phyloP scores from a whole-genome alignment of 2,888 invertebrate species.

The Bombyx huttoni region DNA sequence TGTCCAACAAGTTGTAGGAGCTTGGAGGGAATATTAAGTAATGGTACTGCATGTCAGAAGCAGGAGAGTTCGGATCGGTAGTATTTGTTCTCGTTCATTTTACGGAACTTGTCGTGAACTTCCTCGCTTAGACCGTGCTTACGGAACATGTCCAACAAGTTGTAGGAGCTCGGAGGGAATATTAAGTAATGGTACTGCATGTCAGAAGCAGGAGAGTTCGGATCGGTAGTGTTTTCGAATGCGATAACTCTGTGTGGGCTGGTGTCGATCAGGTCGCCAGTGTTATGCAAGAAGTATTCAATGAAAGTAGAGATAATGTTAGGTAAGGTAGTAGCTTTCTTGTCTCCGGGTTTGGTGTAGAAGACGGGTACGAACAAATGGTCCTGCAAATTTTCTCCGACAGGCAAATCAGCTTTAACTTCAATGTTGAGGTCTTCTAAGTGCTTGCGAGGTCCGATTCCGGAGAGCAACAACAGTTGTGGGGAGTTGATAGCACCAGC shows the following conservation, averaged over 20 bases:
- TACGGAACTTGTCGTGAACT: conserved; percentile 21
- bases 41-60: conserved; percentile 43
- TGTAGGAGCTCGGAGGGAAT: conserved; percentile 26
- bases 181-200: conserved; percentile 39
- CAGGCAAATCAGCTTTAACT: conserved; percentile 50
- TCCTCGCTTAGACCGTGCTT: conserved; percentile 31
- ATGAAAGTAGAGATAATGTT: conserved; percentile 33
- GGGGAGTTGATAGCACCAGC: conserved; percentile 66
- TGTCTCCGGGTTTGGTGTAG: conserved; percentile 30
- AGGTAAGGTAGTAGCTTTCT: conserved; percentile 21
- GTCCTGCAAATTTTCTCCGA: conserved; percentile 68
- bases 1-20: conserved; percentile 28
- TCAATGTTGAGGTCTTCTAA: conserved; percentile 43
- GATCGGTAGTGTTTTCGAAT: conserved; percentile 39
- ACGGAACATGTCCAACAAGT: conserved; percentile 28
- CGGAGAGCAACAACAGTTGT: conserved; percentile 65
- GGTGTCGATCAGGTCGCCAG: conserved; percentile 56
- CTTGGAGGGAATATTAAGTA: conserved; percentile 32
- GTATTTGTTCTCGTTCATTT: conserved; percentile 35
- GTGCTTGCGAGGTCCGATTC: conserved; percentile 59
- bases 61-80: conserved; percentile 26
- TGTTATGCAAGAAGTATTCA: conserved; percentile 56
- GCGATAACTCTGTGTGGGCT: conserved; percentile 40
- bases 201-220: conserved; percentile 31
- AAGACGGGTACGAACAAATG: conserved; percentile 49